Evolutionary conservation across 2,113 vertebrate species (phyloP), one percentile per base, ranked within the genome.

Genomic region (Tinamus guttatus): DNA sequence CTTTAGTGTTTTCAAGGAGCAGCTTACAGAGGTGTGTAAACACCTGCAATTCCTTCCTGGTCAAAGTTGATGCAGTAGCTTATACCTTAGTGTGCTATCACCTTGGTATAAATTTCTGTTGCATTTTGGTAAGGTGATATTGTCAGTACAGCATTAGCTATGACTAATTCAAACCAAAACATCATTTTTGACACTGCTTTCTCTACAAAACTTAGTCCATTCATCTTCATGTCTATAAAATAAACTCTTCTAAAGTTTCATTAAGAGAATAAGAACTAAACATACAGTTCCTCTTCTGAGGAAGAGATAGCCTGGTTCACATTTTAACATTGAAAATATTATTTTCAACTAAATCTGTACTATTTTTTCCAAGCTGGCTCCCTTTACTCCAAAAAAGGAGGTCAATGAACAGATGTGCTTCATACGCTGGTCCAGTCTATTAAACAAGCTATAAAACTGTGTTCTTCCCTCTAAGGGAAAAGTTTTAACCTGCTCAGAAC

Each of bases 401-500:
- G 60, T 79, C 22, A 60, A 2, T 4, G 30, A 71, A 69, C 81
- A 79, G 92, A 78, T 0, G 0, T 68, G 40, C 60, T 90, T 62
- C 81, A 38, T 75, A 71, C 80, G 49, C 67, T 91, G 89, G 64
- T 94, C 75, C 85, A 71, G 36, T 93, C 74, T 94, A 64, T 25
- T 24, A 36, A 16, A 87, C 67, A 70, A 68, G 56, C 40, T 95
- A 51, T 56, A 85, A 94, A 96, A 65, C 49, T 62, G 79, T 79
- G 71, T 95, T 96, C 13, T 87, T 59, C 90, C 54, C 59, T 83
- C 40, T 64, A 60, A 87, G 71, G 77, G 79, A 60, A 49, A 30
- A 7, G 7, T 47, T 28, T 73, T 79, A 65, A 85, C 90, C 54
- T 75, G 78, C 47, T 98, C 96, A 98, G 96, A 98, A 97, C 85